Conservation (phyloP, 2,888 invertebrate genomes). For the Apodemia duryi region DNA sequence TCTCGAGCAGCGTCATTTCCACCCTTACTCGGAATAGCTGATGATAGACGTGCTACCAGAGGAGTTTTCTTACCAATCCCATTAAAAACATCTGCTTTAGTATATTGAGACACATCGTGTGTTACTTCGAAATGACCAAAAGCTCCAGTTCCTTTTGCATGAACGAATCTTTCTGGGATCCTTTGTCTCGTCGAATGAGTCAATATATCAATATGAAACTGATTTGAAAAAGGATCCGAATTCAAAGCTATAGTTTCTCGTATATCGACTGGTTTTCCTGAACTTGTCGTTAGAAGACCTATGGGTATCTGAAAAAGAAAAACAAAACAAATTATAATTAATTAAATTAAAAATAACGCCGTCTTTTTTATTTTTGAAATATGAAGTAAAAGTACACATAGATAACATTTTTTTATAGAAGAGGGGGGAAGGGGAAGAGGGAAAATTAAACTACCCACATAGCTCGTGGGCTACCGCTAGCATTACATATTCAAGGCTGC, state of each 20-base stretch:
- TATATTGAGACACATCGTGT: slow-evolving; percentile 87
- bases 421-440: no score
- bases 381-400: no score
- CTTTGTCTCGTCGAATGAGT: slow-evolving; percentile 89
- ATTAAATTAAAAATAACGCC: no score
- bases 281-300: slow-evolving; percentile 82
- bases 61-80: slow-evolving; percentile 87
- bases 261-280: slow-evolving; percentile 87
- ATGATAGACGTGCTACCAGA: slow-evolving; percentile 86
- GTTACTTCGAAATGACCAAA: slow-evolving; percentile 91
- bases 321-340: background rate
- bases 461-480: no score
- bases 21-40: slow-evolving; percentile 89
- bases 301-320: slow-evolving; percentile 60
- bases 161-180: slow-evolving; percentile 94
- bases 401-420: no score
- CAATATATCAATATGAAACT: slow-evolving; percentile 44
- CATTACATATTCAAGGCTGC: no score
- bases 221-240: slow-evolving; percentile 60
- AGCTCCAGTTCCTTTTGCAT: slow-evolving; percentile 94
- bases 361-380: no score
- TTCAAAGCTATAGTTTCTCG: slow-evolving; percentile 87
- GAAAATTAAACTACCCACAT: no score
- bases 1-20: slow-evolving; percentile 91
- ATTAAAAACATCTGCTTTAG: slow-evolving; percentile 86